A percentile compares a stretch with the other conserved stretches of the same genome.
These are phyloP conservation scores for Acholoe squamosa DNA, from an alignment of 2,888 invertebrate genomes.

Conservation along the genomic window DNA sequence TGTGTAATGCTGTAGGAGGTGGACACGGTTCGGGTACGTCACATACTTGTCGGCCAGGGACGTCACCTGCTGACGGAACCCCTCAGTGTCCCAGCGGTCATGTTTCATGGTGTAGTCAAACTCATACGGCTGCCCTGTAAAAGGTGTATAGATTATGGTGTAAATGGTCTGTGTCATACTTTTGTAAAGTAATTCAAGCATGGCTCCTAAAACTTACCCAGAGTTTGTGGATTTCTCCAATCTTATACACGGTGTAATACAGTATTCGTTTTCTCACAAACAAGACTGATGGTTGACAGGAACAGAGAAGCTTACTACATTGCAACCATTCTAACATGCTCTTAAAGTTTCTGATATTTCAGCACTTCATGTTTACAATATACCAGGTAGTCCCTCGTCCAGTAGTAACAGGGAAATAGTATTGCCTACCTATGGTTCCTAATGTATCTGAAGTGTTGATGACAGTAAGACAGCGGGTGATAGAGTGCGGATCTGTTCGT, in stretches of 20 bases:
- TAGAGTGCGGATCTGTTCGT: background rate
- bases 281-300: too few species aligned
- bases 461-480: slow-evolving; percentile 3
- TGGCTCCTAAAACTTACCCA: too few species aligned
- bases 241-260: too few species aligned
- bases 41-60: slow-evolving; percentile 20
- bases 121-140: slow-evolving; percentile 52
- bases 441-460: background rate
- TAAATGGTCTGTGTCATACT: background rate
- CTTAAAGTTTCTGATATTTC: too few species aligned
- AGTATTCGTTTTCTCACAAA: too few species aligned
- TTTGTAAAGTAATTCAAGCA: background rate
- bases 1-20: slow-evolving; percentile 49
- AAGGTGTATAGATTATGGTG: background rate
- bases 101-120: slow-evolving; percentile 9
- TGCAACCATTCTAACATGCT: too few species aligned
- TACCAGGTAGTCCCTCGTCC: too few species aligned
- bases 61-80: background rate
- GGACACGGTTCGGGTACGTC: slow-evolving; percentile 30
- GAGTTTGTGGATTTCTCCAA: too few species aligned
- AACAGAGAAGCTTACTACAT: too few species aligned
- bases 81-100: slow-evolving; percentile 46
- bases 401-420: background rate
- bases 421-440: background rate
- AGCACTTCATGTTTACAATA: too few species aligned